Percentiles rank a stretch among this genome's conserved stretches.
phyloP scores from a whole-genome alignment of 2,113 vertebrate genomes.

The Triplophysa rosa region DNA sequence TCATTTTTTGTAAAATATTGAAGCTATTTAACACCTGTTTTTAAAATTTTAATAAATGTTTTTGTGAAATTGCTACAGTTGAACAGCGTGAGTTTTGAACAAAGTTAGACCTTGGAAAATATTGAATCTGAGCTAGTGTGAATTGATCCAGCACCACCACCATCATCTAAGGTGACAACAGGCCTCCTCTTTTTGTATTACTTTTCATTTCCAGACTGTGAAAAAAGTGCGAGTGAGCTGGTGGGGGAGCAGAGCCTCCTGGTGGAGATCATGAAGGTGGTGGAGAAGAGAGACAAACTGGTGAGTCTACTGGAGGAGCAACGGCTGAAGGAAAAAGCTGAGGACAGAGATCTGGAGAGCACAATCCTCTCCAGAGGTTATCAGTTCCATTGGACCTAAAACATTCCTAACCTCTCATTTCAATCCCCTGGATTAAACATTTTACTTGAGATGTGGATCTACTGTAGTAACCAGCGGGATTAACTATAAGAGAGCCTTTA shows the following conservation, averaged over 20 bases:
- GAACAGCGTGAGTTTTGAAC: too few species aligned
- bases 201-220: conserved; percentile 72
- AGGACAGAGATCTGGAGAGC: conserved; percentile 81
- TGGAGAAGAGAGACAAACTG: conserved; percentile 83
- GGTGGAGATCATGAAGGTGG: conserved; percentile 83
- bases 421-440: not conserved
- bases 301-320: conserved; percentile 85
- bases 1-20: too few species aligned
- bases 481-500: not conserved
- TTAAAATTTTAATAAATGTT: too few species aligned
- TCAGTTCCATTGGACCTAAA: conserved; percentile 74
- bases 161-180: not conserved
- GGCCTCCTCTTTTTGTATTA: not conserved
- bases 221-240: conserved; percentile 77
- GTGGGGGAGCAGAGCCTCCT: conserved; percentile 80
- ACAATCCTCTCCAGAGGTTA: conserved; percentile 77
- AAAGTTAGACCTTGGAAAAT: not conserved
- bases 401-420: not conserved
- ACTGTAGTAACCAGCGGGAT: not conserved
- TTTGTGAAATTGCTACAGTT: too few species aligned
- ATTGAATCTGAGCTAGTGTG: not conserved
- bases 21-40: too few species aligned
- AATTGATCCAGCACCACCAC: not conserved
- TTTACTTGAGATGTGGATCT: too few species aligned
- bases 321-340: conserved; percentile 79